Conservation (phyloP, 2,797 vertebrate species). For the Apogon hyalosoma region DNA sequence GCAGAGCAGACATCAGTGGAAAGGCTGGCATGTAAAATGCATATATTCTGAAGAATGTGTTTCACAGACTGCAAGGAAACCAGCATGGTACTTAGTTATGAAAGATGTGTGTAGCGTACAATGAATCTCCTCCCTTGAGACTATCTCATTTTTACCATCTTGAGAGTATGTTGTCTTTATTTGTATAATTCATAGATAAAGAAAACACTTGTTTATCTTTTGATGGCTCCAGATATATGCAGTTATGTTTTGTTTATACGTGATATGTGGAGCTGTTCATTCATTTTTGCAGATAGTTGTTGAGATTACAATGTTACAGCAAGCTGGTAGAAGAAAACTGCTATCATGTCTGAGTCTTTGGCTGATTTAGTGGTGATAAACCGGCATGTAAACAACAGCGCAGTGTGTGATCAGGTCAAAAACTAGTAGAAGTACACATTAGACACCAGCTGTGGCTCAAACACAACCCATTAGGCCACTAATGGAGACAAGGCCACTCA, state of each 20-base stretch:
- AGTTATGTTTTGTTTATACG: conserved; percentile 21
- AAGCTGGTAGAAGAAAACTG: not conserved
- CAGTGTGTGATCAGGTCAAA: conserved; percentile 49
- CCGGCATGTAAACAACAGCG: conserved; percentile 39
- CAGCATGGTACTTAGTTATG: conserved; percentile 16
- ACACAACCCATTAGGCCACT: conserved; percentile 66
- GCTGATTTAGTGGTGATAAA: conserved; percentile 50
- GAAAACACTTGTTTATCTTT: conserved; percentile 12
- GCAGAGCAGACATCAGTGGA: conserved; percentile 41
- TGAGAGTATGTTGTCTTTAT: conserved; percentile 17
- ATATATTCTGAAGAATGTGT: conserved; percentile 27
- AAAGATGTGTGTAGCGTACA: conserved; percentile 23
- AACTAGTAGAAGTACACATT: conserved; percentile 54
- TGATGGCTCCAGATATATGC: conserved; percentile 27
- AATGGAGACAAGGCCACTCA: conserved; percentile 64
- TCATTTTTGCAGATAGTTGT: conserved; percentile 13
- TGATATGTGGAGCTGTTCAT: conserved; percentile 15
- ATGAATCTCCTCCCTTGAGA: conserved; percentile 40
- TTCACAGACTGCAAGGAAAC: conserved; percentile 28
- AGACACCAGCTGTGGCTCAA: conserved; percentile 67
- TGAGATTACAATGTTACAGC: conserved; percentile 22
- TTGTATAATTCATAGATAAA: conserved; percentile 34
- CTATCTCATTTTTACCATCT: conserved; percentile 30
- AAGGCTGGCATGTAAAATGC: conserved; percentile 33
- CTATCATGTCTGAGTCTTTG: not conserved